A percentile compares a stretch with the other conserved stretches of the same genome.
Evolutionary conservation across 2,797 vertebrate species (phyloP).

Genomic region (Aratinga solstitialis): DNA sequence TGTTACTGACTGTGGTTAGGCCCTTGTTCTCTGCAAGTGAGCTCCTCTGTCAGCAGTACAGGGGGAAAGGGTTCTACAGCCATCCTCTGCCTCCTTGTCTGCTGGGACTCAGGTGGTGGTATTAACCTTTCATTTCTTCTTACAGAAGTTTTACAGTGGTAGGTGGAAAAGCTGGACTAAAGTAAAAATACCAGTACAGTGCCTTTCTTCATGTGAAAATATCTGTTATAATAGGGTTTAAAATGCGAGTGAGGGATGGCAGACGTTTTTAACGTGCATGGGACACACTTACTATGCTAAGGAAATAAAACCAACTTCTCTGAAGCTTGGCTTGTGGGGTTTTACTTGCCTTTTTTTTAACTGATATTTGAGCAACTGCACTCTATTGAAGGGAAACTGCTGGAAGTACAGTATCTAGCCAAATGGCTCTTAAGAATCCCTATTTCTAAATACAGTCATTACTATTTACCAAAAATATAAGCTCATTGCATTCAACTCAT

Average conservation of each 20-base stretch:
- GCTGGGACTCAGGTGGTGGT: neutral
- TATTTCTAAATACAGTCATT: neutral
- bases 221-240: neutral
- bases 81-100: neutral
- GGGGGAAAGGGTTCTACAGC: neutral
- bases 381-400: neutral
- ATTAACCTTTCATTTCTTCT: neutral
- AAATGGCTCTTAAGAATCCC: neutral
- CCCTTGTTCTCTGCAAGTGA: neutral
- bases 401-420: neutral
- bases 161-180: neutral
- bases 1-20: neutral
- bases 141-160: neutral
- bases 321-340: neutral
- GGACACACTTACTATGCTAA: neutral
- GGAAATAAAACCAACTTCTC: neutral
- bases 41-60: neutral
- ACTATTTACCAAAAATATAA: neutral
- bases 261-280: neutral
- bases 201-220: neutral
- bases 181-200: neutral
- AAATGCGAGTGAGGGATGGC: neutral
- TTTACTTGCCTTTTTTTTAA: neutral
- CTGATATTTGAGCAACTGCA: neutral
- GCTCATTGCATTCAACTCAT: neutral